Percentiles rank a stretch among this genome's conserved stretches.
Conservation (phyloP, 2,113 vertebrate genomes). For the Castor canadensis region DNA sequence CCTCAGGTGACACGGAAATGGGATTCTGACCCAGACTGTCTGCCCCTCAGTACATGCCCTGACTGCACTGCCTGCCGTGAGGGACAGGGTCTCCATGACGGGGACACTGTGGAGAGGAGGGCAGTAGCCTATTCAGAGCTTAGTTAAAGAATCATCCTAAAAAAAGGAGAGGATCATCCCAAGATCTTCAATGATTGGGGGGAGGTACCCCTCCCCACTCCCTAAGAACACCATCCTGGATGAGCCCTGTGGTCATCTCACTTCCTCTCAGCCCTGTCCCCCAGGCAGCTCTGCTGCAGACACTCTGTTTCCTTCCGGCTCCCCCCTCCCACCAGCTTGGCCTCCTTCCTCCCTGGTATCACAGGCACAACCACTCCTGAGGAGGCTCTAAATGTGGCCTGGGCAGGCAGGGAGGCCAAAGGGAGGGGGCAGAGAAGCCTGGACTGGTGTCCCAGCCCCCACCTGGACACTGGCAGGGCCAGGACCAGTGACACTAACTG, state of each 20-base stretch:
- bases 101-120: accelerated
- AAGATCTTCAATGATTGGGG: not conserved
- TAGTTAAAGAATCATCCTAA: not conserved
- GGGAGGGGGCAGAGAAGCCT: conserved; percentile 73
- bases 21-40: not conserved
- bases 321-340: conserved; percentile 38
- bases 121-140: not conserved
- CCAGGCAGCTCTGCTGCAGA: not conserved
- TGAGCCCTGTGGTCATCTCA: not conserved
- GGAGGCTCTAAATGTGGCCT: conserved; percentile 76
- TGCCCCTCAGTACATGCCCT: not conserved
- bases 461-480: conserved; percentile 45
- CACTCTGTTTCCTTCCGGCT: not conserved
- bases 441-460: conserved; percentile 73
- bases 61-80: not conserved
- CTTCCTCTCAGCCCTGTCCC: not conserved
- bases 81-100: not conserved
- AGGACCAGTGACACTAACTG: conserved; percentile 42
- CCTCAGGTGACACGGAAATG: not conserved
- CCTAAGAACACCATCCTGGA: not conserved
- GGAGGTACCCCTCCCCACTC: accelerated
- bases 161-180: accelerated
- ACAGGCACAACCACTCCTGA: conserved; percentile 49
- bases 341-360: conserved; percentile 63
- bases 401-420: conserved; percentile 61